phyloP scores from a whole-genome alignment of 2,888 invertebrate genomes.

The Acanthosoma haemorrhoidale region DNA sequence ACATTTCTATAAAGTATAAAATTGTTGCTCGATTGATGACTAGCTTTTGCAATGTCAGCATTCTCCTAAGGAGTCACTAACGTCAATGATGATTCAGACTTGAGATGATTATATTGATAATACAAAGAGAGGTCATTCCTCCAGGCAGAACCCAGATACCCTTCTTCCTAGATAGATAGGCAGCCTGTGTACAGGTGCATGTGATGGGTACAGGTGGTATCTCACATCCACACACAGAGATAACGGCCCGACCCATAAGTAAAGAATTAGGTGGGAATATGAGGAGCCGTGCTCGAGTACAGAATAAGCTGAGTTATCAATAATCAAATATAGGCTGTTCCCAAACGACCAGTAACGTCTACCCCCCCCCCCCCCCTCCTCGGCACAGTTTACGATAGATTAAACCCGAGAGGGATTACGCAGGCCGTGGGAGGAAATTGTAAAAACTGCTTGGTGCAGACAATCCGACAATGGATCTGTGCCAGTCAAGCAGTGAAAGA shows the following conservation, averaged over 20 bases:
- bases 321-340: neutral
- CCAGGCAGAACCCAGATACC: too few relatives aligned
- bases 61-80: too few relatives aligned
- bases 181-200: constrained; percentile 5
- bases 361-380: neutral
- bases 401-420: neutral
- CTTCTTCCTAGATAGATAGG: constrained; percentile 19
- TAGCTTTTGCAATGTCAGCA: too few relatives aligned
- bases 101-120: too few relatives aligned
- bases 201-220: constrained; percentile 15
- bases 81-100: too few relatives aligned
- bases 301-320: neutral
- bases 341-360: neutral
- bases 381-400: neutral
- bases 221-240: too few relatives aligned
- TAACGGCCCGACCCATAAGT: constrained; percentile 16
- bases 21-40: too few relatives aligned
- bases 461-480: neutral
- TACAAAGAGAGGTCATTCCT: too few relatives aligned
- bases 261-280: constrained; percentile 22
- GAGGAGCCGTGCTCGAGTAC: neutral
- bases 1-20: too few relatives aligned
- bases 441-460: neutral
- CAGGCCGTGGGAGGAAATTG: neutral
- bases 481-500: neutral